phyloP scores from a whole-genome alignment of 2,888 invertebrate species.

The Bellardia bayeri region DNA sequence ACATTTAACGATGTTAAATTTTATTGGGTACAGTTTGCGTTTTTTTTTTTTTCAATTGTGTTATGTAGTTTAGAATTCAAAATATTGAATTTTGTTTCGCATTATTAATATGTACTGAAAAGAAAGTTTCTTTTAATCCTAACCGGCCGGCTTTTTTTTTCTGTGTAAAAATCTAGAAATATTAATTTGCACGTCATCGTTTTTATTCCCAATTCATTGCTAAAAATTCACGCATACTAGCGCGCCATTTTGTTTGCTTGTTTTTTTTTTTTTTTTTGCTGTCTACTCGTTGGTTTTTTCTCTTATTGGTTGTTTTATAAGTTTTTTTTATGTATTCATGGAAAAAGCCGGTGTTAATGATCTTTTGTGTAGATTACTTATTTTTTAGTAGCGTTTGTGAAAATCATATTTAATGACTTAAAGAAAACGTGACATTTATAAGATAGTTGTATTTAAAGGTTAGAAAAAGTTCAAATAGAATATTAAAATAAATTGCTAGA shows the following conservation, averaged over 20 bases:
- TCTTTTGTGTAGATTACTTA: background rate
- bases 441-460: no score
- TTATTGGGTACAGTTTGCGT: slow-evolving; percentile 42
- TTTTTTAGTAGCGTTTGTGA: background rate
- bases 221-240: slow-evolving; percentile 43
- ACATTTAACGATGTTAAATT: slow-evolving; percentile 20
- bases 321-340: slow-evolving; percentile 1
- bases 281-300: slow-evolving; percentile 46
- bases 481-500: no score
- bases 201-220: slow-evolving; percentile 36
- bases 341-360: slow-evolving; percentile 59
- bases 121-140: background rate
- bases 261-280: slow-evolving; percentile 23
- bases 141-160: slow-evolving; percentile 66
- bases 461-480: no score
- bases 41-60: background rate
- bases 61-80: background rate
- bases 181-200: slow-evolving; percentile 28
- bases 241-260: slow-evolving; percentile 76
- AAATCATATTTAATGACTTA: background rate
- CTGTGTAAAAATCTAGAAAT: background rate
- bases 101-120: background rate
- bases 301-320: background rate
- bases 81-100: no score
- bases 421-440: no score